These are phyloP conservation scores for Mercenaria mercenaria DNA, from an alignment of 1,140 invertebrate species.

Conservation along the genomic window DNA sequence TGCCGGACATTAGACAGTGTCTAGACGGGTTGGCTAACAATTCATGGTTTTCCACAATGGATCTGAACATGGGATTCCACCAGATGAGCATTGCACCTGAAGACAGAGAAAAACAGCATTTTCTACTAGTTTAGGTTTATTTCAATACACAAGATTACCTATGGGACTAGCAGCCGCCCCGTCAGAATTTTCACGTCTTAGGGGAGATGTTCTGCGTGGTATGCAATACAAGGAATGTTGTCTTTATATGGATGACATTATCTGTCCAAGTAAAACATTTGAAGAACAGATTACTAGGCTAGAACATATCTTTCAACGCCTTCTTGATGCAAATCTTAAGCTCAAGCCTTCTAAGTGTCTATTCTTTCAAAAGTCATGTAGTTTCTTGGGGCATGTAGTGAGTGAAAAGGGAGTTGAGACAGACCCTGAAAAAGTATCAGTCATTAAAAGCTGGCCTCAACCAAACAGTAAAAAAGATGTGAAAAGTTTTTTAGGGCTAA, in stretches of 20 bases:
- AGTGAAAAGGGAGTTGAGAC: constrained; percentile 19
- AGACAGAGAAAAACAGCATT: constrained; percentile 2
- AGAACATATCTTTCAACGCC: constrained; percentile 45
- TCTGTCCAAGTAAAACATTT: constrained; percentile 34
- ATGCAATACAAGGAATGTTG: constrained; percentile 46
- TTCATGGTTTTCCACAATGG: background rate
- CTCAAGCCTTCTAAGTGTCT: constrained; percentile 60
- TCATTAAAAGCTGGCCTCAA: background rate
- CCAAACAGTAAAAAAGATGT: background rate
- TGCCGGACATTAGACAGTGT: background rate
- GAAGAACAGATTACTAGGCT: constrained; percentile 15
- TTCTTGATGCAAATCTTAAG: background rate
- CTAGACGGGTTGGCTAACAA: background rate
- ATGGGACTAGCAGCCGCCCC: background rate
- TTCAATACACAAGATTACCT: background rate
- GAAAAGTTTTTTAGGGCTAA: background rate
- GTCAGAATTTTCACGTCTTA: constrained; percentile 16
- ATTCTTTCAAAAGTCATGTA: constrained; percentile 10
- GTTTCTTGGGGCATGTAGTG: constrained; percentile 62
- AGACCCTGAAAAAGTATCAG: constrained; percentile 36
- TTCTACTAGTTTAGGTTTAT: constrained; percentile 8
- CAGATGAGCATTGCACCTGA: too few species aligned
- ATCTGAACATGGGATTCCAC: background rate
- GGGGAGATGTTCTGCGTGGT: constrained; percentile 31
- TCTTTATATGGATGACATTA: constrained; percentile 60